Conservation (phyloP, 2,888 invertebrate genomes). For the Endotricha flammealis region DNA sequence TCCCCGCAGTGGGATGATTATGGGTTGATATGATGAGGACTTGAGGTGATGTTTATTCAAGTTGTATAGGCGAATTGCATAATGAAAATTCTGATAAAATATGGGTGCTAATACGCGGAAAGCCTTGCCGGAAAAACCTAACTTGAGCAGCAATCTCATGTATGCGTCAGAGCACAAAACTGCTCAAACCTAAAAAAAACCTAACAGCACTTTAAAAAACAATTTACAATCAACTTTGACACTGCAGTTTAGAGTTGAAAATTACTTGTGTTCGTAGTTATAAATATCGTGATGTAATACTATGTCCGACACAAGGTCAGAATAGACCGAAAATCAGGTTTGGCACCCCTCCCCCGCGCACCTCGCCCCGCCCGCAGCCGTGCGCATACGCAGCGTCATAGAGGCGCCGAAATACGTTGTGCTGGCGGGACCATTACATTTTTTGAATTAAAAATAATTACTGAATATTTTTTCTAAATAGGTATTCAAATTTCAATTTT, state of each 20-base stretch:
- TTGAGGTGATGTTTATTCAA: too few species aligned
- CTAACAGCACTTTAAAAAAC: too few species aligned
- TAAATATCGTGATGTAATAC: slow-evolving; percentile 68
- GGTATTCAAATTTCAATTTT: too few species aligned
- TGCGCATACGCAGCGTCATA: slow-evolving; percentile 49
- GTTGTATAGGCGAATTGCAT: too few species aligned
- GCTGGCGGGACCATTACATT: slow-evolving; percentile 17
- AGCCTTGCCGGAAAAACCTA: slow-evolving; percentile 69
- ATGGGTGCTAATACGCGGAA: slow-evolving; percentile 52
- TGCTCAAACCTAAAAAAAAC: slow-evolving; percentile 23
- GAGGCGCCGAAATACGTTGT: slow-evolving; percentile 36
- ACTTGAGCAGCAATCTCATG: slow-evolving; percentile 50
- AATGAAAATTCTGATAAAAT: slow-evolving; percentile 26
- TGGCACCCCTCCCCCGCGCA: slow-evolving; percentile 36
- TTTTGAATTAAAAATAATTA: too few species aligned
- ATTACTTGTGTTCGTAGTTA: too few species aligned
- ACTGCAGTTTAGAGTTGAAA: too few species aligned
- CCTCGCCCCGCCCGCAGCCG: slow-evolving; percentile 26
- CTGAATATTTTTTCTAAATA: too few species aligned
- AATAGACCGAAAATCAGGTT: slow-evolving; percentile 77
- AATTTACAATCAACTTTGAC: too few species aligned
- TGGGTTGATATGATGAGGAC: too few species aligned
- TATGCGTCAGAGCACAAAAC: slow-evolving; percentile 44
- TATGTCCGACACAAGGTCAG: slow-evolving; percentile 70
- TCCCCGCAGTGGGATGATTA: too few species aligned